Percentiles rank a stretch among this genome's conserved stretches.
Conservation (phyloP, 2,888 invertebrate genomes). For the Gandaritis pyraliata region DNA sequence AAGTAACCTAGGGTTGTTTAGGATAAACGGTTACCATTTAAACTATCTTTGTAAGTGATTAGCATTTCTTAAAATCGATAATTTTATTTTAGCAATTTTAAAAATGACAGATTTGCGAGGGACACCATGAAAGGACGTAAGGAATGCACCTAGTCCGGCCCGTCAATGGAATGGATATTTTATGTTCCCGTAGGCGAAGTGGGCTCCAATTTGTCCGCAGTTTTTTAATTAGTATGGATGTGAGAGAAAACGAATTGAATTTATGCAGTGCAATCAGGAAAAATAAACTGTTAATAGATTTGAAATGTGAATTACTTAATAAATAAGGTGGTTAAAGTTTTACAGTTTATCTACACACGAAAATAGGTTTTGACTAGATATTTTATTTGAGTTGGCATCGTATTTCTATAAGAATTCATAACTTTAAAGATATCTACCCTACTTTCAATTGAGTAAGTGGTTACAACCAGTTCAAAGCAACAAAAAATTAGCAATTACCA, state of each 20-base stretch:
- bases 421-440: neutral
- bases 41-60: too few species aligned
- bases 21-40: too few species aligned
- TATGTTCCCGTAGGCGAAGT: constrained; percentile 79
- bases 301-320: neutral
- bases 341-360: too few species aligned
- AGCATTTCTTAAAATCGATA: too few species aligned
- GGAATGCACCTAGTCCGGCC: constrained; percentile 35
- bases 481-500: constrained; percentile 10
- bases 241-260: constrained; percentile 76
- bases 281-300: constrained; percentile 16
- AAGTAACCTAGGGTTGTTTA: too few species aligned
- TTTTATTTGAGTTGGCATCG: too few species aligned
- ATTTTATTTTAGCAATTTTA: too few species aligned
- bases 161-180: constrained; percentile 79
- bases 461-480: neutral
- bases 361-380: too few species aligned
- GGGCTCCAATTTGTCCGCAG: constrained; percentile 80
- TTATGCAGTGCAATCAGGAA: constrained; percentile 43
- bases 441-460: constrained; percentile 15
- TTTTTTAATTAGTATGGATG: constrained; percentile 82
- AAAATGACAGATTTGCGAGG: neutral
- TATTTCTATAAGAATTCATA: too few species aligned
- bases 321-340: too few species aligned
- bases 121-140: constrained; percentile 1